phyloP scores from a whole-genome alignment of 2,113 vertebrate species.

The Sylvia atricapilla region DNA sequence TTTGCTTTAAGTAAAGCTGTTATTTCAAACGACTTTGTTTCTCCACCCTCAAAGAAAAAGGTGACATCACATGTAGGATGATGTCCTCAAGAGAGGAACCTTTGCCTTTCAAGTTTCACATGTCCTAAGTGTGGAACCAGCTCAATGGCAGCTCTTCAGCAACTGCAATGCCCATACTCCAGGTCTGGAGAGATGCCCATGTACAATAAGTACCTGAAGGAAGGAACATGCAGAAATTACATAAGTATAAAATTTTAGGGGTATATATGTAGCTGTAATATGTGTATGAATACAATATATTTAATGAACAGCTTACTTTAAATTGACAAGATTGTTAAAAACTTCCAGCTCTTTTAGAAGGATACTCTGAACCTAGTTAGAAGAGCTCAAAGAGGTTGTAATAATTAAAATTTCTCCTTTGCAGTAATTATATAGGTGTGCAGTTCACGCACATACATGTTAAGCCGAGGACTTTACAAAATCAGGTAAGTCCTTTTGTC shows the following conservation, averaged over 20 bases:
- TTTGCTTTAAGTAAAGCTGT: not conserved
- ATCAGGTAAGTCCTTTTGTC: not conserved
- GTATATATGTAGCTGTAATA: not conserved
- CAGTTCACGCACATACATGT: rapidly evolving
- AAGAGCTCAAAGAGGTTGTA: not conserved
- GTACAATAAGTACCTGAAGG: not conserved
- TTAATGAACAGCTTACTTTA: not conserved
- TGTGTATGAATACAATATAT: not conserved
- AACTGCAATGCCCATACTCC: not conserved
- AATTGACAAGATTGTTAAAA: not conserved
- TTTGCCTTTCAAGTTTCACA: not conserved
- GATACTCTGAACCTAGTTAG: not conserved
- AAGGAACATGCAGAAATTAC: not conserved
- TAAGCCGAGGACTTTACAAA: not conserved
- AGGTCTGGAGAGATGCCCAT: not conserved
- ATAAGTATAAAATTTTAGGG: not conserved
- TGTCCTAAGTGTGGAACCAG: not conserved
- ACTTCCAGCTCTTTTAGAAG: not conserved
- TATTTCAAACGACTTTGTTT: not conserved
- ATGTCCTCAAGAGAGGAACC: not conserved
- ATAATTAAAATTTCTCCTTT: not conserved
- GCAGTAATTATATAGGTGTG: not conserved
- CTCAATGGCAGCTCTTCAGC: not conserved
- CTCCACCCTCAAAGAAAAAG: not conserved
- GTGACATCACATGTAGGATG: not conserved